These are phyloP conservation scores for Coendou prehensilis DNA, from an alignment of 2,797 vertebrate genomes.

Conservation along the genomic window DNA sequence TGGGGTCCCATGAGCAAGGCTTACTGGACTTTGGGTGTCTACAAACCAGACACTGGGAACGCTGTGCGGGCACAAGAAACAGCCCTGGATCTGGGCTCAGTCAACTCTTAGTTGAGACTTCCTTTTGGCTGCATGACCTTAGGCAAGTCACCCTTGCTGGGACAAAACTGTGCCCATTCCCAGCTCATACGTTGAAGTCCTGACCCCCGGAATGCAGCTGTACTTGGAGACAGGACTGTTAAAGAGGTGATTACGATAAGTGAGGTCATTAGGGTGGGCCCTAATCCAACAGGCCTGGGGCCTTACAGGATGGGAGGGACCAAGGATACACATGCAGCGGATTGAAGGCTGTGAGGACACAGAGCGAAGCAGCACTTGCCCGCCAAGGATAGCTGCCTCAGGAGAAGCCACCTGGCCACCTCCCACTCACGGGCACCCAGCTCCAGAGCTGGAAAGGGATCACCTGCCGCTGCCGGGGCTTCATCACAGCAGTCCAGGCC, in stretches of 20 bases:
- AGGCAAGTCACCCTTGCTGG: too few relatives aligned
- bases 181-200: background rate
- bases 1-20: background rate
- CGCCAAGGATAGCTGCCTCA: background rate
- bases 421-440: rapidly evolving
- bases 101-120: background rate
- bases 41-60: background rate
- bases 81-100: background rate
- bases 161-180: background rate
- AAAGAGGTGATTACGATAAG: background rate
- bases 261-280: background rate
- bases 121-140: background rate
- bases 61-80: background rate
- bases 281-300: background rate
- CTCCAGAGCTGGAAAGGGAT: rapidly evolving
- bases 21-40: background rate
- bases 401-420: background rate
- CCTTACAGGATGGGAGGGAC: background rate
- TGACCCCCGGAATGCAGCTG: background rate
- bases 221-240: background rate
- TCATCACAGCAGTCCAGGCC: background rate
- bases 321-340: background rate
- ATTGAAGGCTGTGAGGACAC: background rate
- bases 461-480: background rate
- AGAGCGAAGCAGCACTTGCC: rapidly evolving